Conservation (phyloP, 2,888 invertebrate genomes). For the Aspidiotus rigidus region DNA sequence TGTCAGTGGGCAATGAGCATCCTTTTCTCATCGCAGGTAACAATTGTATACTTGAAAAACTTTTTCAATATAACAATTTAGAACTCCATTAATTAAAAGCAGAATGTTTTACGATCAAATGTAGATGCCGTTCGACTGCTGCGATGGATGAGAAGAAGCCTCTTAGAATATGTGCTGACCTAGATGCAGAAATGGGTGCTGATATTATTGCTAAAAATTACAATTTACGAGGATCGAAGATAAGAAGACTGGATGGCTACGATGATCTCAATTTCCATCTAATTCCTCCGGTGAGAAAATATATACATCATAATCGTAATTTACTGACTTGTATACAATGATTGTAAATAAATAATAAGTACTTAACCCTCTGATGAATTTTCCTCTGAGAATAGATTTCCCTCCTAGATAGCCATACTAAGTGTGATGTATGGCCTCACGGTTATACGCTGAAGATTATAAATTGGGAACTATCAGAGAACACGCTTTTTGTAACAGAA, state of each 20-base stretch:
- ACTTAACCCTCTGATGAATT: no score
- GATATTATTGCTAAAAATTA: constrained; percentile 1
- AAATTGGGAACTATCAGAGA: neutral
- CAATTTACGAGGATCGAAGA: neutral
- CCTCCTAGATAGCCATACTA: no score
- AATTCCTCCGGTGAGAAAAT: neutral
- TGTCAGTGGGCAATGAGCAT: no score
- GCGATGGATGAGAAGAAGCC: no score
- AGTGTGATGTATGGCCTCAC: neutral
- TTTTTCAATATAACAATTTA: no score
- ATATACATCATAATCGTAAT: neutral
- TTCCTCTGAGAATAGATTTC: no score
- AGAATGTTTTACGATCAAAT: no score
- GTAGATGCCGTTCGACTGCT: no score
- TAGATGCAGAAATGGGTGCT: neutral
- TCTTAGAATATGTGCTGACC: neutral
- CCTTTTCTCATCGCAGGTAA: no score
- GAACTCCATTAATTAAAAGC: no score
- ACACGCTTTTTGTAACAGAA: neutral
- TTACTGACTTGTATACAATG: neutral
- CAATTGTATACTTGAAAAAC: no score
- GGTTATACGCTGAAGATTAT: constrained; percentile 5
- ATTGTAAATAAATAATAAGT: neutral
- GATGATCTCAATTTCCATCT: constrained; percentile 23
- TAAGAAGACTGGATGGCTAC: neutral